Evolutionary conservation across 1,140 invertebrate genomes (phyloP), one percentile per base, ranked within the genome.

Genomic region (Phymorhynchus buccinoides): DNA sequence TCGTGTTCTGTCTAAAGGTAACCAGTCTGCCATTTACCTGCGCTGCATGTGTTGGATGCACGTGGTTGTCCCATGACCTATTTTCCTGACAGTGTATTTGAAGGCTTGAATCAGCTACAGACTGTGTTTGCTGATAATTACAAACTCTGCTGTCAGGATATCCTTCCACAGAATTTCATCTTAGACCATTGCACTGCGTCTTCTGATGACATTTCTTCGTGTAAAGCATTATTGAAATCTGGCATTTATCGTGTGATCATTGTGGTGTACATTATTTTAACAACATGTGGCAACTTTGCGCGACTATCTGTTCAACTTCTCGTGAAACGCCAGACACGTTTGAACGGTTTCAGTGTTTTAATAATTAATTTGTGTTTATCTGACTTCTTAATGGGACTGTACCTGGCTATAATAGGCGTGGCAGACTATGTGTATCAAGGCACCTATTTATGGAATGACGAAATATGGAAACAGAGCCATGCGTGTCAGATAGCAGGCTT

Each of bases 301-400:
- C 83, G 52, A 0, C 66, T 86, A 16, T 35, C 83, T 30, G 78
- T 79, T 52, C 73, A 80, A 35, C 27, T 83, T 14, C 80, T 83
- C 42, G 39, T 32, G 3, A 14, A 32, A 12, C 32, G 35, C 22
- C 12, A 66, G 0, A 30, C 14, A 66, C 6, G 0, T 37, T 81
- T 88, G 66, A 39, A 80, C 9, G 78, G 48, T 18, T 86, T 88
- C 30, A 84, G 84, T 1, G 73, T 85, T 7, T 89, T 89, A 16
- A 85, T 91, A 30, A 84, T 88, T 7, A 90, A 90, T 84, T 83
- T 92, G 12, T 85, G 86, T 37, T 22, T 89, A 9, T 86, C 90
- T 52, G 90, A 92, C 78, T 87, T 91, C n/a, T 78, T 90, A 7
- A 92, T 91, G 91, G 91, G 91, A 3, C 32, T 91, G 9, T 92